phyloP scores from a whole-genome alignment of 2,113 vertebrate species.

The Proterorhinus semilunaris region DNA sequence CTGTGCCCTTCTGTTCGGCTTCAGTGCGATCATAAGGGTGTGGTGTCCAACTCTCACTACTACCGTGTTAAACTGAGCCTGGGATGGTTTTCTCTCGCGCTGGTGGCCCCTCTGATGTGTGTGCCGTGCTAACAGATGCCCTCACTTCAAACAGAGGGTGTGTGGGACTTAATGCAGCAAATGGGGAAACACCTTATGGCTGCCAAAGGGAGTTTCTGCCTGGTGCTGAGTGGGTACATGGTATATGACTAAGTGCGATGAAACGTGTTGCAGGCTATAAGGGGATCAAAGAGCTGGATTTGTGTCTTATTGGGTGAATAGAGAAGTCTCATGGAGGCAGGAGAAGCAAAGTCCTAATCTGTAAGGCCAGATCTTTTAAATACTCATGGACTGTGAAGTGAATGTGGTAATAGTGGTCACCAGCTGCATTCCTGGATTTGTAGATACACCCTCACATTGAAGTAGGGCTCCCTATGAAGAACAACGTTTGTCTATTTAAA shows the following conservation, averaged over 20 bases:
- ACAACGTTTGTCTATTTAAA: too few relatives aligned
- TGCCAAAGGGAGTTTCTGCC: constrained; percentile 13
- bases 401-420: neutral
- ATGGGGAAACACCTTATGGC: constrained; percentile 22
- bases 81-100: constrained; percentile 10
- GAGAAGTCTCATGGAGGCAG: constrained; percentile 4
- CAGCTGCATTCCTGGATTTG: neutral
- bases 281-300: constrained; percentile 4
- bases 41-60: constrained; percentile 13
- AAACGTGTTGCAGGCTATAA: neutral
- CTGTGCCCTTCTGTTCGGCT: neutral
- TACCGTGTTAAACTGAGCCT: constrained; percentile 15
- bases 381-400: neutral
- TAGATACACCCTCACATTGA: neutral
- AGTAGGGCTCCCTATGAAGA: too few relatives aligned
- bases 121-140: constrained; percentile 16
- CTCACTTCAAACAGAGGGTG: constrained; percentile 32
- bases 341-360: neutral
- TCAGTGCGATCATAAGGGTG: constrained; percentile 21
- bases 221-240: neutral
- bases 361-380: neutral
- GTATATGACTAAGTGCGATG: constrained; percentile 22
- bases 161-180: constrained; percentile 10
- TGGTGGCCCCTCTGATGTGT: constrained; percentile 29
- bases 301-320: neutral